These are phyloP conservation scores for Oophaga pumilio DNA, from an alignment of 2,113 vertebrate species.

Conservation along the genomic window DNA sequence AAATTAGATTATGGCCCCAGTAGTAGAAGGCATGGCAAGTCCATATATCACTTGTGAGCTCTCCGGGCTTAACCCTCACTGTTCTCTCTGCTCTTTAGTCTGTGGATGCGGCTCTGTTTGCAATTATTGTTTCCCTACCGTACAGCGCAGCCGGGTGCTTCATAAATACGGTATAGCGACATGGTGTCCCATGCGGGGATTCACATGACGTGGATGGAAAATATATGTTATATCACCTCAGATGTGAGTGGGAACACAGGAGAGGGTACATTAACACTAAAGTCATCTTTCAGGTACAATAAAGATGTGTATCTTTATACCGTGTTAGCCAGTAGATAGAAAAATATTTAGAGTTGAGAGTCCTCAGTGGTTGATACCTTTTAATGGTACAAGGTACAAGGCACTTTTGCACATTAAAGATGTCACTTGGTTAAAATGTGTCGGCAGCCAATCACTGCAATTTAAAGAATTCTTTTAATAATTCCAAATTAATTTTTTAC, in stretches of 20 bases:
- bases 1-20: slow-evolving; percentile 36
- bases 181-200: not conserved
- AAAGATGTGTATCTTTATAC: no score
- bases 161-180: slow-evolving; percentile 4
- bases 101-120: slow-evolving; percentile 1
- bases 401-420: not conserved
- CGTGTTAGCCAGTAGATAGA: no score
- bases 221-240: not conserved
- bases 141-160: not conserved
- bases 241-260: not conserved
- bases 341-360: no score
- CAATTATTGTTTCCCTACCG: slow-evolving; percentile 6
- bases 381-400: no score
- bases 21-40: slow-evolving; percentile 26
- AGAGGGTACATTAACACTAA: not conserved
- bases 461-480: not conserved
- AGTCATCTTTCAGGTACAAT: not conserved
- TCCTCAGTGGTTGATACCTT: no score
- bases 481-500: no score
- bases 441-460: not conserved
- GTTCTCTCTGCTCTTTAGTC: not conserved
- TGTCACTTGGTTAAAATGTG: not conserved
- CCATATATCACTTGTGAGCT: slow-evolving; percentile 28
- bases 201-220: not conserved
- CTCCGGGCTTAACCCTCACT: slow-evolving; percentile 12